Conservation (phyloP, 2,888 invertebrate genomes). For the Papilio elwesi region DNA sequence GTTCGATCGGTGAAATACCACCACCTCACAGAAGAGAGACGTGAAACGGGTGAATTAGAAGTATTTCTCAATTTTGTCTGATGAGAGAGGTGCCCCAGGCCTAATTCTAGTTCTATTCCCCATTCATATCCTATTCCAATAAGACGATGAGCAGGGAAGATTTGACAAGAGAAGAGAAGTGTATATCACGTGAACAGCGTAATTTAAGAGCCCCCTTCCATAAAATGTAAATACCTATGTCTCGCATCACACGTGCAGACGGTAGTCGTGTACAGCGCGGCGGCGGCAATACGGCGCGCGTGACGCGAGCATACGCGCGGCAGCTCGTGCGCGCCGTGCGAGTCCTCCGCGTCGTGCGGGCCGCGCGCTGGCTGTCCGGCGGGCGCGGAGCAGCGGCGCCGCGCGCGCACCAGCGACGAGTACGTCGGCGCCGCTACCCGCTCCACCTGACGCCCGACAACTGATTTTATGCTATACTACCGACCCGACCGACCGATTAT, state of each 20-base stretch:
- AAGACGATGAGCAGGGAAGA: too few species aligned
- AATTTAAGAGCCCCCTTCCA: neutral
- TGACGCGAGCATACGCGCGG: slow-evolving; percentile 63
- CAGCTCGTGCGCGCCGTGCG: slow-evolving; percentile 40
- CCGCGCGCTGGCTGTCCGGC: slow-evolving; percentile 45
- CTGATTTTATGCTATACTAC: slow-evolving; percentile 29
- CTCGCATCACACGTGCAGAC: slow-evolving; percentile 67
- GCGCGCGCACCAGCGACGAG: slow-evolving; percentile 83
- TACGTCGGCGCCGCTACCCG: slow-evolving; percentile 87
- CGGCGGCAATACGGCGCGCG: slow-evolving; percentile 70
- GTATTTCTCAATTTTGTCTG: too few species aligned
- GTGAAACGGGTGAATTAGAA: too few species aligned
- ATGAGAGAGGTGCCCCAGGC: too few species aligned
- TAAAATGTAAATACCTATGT: slow-evolving; percentile 57
- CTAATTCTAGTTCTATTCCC: too few species aligned
- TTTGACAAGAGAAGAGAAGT: too few species aligned
- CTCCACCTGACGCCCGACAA: slow-evolving; percentile 76
- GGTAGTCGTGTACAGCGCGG: slow-evolving; percentile 58
- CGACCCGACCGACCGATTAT: neutral
- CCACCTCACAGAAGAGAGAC: too few species aligned
- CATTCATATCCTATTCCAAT: too few species aligned
- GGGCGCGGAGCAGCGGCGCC: slow-evolving; percentile 64
- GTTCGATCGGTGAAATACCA: too few species aligned
- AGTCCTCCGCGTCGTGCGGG: slow-evolving; percentile 26
- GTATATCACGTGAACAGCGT: too few species aligned